Conservation (phyloP, 2,888 invertebrate genomes). For the Antheraea yamamai region DNA sequence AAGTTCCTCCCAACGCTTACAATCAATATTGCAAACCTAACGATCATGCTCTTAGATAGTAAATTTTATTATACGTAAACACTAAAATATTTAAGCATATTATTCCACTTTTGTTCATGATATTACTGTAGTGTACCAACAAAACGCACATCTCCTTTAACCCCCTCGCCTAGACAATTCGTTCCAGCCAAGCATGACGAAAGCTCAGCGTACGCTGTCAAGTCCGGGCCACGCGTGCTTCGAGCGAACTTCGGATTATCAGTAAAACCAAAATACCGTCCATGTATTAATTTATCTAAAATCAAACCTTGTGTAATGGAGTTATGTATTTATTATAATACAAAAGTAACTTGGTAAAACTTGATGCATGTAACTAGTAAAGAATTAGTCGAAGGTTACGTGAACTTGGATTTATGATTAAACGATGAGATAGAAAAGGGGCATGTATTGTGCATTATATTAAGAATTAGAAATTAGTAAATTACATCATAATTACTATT, state of each 20-base stretch:
- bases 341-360: slow-evolving; percentile 25
- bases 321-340: slow-evolving; percentile 28
- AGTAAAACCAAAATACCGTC: slow-evolving; percentile 31
- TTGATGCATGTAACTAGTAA: slow-evolving; percentile 35
- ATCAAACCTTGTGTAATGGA: slow-evolving; percentile 28
- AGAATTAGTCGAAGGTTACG: slow-evolving; percentile 54
- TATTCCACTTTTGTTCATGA: slow-evolving; percentile 5
- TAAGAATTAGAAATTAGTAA: not conserved
- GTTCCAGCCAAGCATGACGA: slow-evolving; percentile 76
- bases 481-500: not conserved
- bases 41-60: not conserved
- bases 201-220: slow-evolving; percentile 66
- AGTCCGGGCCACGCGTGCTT: slow-evolving; percentile 68
- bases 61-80: not conserved
- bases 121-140: slow-evolving; percentile 29
- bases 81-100: not conserved
- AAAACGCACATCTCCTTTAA: slow-evolving; percentile 44
- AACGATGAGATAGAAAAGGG: slow-evolving; percentile 44
- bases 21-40: too few relatives aligned
- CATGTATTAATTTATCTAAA: slow-evolving; percentile 25
- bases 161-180: slow-evolving; percentile 67
- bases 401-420: slow-evolving; percentile 57
- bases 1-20: too few relatives aligned
- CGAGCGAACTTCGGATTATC: slow-evolving; percentile 55
- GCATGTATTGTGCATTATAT: not conserved